These are phyloP conservation scores for Nycticebus coucang DNA, from an alignment of 2,113 vertebrate genomes.

Conservation along the genomic window DNA sequence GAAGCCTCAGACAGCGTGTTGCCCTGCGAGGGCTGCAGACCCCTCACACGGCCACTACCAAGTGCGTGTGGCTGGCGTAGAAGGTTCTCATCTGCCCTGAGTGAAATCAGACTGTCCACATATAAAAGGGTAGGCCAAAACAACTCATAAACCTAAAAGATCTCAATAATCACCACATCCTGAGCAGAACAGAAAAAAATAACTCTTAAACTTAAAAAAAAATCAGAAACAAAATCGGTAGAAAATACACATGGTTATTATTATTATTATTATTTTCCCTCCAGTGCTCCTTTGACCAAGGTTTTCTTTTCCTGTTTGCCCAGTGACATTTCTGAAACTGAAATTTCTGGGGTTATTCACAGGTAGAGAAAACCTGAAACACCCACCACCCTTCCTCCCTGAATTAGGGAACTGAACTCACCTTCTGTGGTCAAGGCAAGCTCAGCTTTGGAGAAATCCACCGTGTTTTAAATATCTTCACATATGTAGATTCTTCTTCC, in stretches of 20 bases:
- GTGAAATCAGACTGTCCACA: background rate
- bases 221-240: background rate
- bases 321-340: background rate
- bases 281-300: constrained; percentile 1
- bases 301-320: background rate
- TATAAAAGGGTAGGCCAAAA: background rate
- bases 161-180: background rate
- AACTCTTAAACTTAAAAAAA: constrained; percentile 49
- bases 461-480: background rate
- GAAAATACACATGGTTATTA: background rate
- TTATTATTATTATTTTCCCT: background rate
- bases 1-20: background rate
- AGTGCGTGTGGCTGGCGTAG: background rate
- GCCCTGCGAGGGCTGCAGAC: background rate
- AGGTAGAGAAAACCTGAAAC: background rate
- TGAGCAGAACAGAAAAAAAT: background rate
- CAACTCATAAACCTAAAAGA: background rate
- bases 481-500: background rate
- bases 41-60: background rate
- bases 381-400: background rate
- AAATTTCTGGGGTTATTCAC: background rate
- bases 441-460: background rate
- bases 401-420: background rate
- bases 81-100: background rate
- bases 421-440: background rate